Evolutionary conservation across 2,797 vertebrate species (phyloP).

Genomic region (Syngnathus acus): DNA sequence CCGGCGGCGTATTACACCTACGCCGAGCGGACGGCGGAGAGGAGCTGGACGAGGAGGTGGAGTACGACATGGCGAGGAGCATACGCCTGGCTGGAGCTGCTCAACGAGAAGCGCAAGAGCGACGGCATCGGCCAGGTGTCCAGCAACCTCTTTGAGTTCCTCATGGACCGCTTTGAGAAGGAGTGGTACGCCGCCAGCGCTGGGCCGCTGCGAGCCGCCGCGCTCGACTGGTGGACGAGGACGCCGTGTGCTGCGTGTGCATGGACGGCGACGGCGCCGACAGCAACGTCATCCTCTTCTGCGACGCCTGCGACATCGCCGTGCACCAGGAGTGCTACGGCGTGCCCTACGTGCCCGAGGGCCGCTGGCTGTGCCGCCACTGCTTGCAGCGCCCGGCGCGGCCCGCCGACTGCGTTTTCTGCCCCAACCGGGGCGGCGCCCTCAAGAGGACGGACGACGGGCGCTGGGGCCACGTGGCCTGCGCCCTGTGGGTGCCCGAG

Average conservation of each 20-base stretch:
- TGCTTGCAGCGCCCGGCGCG: constrained; percentile 86
- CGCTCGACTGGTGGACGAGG: constrained; percentile 85
- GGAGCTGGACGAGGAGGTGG: constrained; percentile 92
- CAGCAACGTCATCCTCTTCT: constrained; percentile 96
- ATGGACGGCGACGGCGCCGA: constrained; percentile 97
- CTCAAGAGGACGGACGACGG: constrained; percentile 96
- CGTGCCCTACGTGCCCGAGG: constrained; percentile 94
- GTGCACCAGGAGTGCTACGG: constrained; percentile 99
- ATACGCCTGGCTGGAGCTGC: constrained; percentile 90
- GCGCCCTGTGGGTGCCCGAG: constrained; percentile 96
- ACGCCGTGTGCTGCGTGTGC: constrained; percentile 96
- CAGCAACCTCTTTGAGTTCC: constrained; percentile 91
- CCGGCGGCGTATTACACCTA: constrained; percentile 83
- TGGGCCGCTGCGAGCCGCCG: constrained; percentile 82
- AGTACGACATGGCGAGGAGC: constrained; percentile 99
- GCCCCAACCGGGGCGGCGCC: constrained; percentile 93
- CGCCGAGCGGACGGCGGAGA: constrained; percentile 86
- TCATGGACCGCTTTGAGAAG: constrained; percentile 98
- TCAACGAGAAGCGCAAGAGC: constrained; percentile 86
- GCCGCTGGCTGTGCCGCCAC: constrained; percentile 94
- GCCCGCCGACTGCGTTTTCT: constrained; percentile 87
- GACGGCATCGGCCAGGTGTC: constrained; percentile 88
- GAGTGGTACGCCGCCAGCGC: constrained; percentile 84
- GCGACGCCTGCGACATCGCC: constrained; percentile 92
- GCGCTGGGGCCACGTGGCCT: constrained; percentile 96